Conservation (phyloP, 2,888 invertebrate species). For the Brachyptera risi region DNA sequence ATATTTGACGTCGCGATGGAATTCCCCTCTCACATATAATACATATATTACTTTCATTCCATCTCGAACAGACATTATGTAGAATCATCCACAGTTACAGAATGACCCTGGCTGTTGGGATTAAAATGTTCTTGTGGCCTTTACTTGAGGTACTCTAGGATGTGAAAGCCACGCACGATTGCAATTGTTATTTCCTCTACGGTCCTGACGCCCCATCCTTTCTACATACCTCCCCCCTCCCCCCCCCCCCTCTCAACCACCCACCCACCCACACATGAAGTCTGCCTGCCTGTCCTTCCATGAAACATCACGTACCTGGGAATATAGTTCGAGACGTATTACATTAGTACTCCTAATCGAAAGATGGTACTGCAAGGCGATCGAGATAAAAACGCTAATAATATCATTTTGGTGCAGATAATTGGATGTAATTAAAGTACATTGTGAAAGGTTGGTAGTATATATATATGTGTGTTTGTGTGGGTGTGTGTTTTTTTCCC, state of each 20-base stretch:
- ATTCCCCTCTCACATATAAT: background rate
- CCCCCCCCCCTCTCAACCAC: background rate
- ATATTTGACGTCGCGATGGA: background rate
- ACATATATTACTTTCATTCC: background rate
- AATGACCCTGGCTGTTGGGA: constrained; percentile 1
- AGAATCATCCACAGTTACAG: background rate
- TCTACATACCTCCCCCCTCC: background rate
- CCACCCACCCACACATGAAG: background rate
- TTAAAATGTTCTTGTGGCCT: constrained; percentile 1
- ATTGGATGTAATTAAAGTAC: constrained; percentile 8
- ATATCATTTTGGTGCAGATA: no score
- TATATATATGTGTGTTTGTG: background rate
- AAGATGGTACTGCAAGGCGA: background rate
- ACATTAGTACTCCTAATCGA: background rate
- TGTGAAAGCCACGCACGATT: constrained; percentile 19
- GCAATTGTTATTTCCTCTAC: constrained; percentile 21
- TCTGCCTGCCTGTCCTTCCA: constrained; percentile 1
- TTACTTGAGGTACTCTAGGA: constrained; percentile 9
- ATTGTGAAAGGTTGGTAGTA: constrained; percentile 1
- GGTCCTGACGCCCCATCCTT: constrained; percentile 4
- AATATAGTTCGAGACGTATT: background rate
- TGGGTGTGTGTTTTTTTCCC: no score
- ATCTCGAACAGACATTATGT: background rate
- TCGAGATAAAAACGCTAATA: background rate
- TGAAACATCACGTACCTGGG: constrained; percentile 1